phyloP scores from a whole-genome alignment of 2,113 vertebrate genomes.

The Xiphorhynchus elegans region DNA sequence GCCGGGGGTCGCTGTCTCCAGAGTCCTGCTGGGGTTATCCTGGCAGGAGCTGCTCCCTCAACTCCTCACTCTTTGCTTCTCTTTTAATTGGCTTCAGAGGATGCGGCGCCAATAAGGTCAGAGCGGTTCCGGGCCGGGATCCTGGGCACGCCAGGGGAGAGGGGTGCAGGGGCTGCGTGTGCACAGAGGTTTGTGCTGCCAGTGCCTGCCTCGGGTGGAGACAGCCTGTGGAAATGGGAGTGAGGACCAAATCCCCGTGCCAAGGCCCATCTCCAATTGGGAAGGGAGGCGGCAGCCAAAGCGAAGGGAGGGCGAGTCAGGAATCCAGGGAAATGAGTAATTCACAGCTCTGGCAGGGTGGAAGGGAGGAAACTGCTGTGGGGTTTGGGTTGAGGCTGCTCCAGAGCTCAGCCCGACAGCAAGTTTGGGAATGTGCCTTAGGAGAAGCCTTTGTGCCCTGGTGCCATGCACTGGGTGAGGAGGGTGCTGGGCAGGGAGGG shows the following conservation, averaged over 20 bases:
- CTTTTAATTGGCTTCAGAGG: constrained; percentile 81
- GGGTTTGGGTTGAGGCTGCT: rapidly evolving
- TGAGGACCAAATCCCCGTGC: rapidly evolving
- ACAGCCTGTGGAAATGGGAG: not conserved
- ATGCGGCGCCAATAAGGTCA: constrained; percentile 75
- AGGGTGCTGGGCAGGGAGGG: not conserved
- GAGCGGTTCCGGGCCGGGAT: not conserved
- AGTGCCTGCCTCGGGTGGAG: not conserved
- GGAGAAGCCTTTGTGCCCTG: no score
- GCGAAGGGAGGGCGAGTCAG: not conserved
- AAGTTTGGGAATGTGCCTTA: not conserved
- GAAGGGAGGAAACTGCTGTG: not conserved
- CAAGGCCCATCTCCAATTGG: not conserved
- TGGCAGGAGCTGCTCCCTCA: not conserved
- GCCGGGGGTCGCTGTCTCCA: not conserved
- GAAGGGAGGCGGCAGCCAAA: not conserved
- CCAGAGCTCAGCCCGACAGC: not conserved
- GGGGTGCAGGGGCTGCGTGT: not conserved
- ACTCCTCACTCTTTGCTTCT: constrained; percentile 76
- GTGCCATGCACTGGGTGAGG: rapidly evolving
- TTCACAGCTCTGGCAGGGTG: not conserved
- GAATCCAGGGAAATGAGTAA: not conserved
- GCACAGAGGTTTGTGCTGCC: constrained; percentile 46
- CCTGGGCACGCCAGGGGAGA: not conserved
- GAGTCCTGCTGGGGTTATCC: not conserved